Evolutionary conservation across 2,888 invertebrate species (phyloP).

Genomic region (Lepidonotus clava): DNA sequence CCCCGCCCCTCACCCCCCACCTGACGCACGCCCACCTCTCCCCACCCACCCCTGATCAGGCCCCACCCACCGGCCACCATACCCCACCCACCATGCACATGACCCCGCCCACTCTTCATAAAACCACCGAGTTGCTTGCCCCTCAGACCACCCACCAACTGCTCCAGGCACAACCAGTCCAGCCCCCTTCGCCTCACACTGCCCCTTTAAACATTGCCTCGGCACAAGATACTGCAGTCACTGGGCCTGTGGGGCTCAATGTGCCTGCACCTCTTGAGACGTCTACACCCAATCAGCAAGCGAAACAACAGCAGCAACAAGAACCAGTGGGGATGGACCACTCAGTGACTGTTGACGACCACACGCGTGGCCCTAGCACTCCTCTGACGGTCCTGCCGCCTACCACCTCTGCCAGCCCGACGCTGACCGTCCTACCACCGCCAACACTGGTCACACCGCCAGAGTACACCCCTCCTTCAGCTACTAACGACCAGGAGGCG

Average conservation of each 20-base stretch:
- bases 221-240: too few species aligned
- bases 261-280: neutral
- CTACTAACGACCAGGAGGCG: slow-evolving; percentile 10
- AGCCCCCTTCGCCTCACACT: neutral
- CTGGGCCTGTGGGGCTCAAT: too few species aligned
- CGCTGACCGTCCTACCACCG: neutral
- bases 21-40: slow-evolving; percentile 21
- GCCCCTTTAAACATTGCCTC: neutral
- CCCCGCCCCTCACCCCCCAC: slow-evolving; percentile 23
- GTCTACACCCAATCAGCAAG: neutral
- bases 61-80: slow-evolving; percentile 4
- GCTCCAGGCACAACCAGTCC: neutral
- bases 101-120: neutral
- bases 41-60: slow-evolving; percentile 19
- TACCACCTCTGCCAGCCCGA: neutral
- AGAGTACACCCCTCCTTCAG: neutral
- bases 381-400: slow-evolving; percentile 53
- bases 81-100: slow-evolving; percentile 23
- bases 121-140: neutral
- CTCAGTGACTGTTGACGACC: slow-evolving; percentile 43
- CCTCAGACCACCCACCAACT: neutral
- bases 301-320: neutral
- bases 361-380: slow-evolving; percentile 29
- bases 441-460: slow-evolving; percentile 25
- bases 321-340: neutral